Conservation (phyloP, 2,888 invertebrate genomes). For the Aphrophora alni region DNA sequence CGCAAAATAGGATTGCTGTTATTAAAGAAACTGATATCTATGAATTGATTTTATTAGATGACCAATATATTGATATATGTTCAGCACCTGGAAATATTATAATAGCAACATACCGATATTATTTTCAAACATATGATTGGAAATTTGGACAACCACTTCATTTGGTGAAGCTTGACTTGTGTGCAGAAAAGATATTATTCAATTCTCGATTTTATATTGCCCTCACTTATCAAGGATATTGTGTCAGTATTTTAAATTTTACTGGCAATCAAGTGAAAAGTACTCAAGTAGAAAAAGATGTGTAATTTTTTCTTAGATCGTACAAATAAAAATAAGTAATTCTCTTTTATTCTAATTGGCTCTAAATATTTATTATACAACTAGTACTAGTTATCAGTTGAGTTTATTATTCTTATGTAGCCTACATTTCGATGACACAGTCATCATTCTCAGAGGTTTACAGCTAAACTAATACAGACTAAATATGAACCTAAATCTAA, state of each 20-base stretch:
- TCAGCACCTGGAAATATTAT: neutral
- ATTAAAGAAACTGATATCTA: neutral
- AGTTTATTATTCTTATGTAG: no score
- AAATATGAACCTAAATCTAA: no score
- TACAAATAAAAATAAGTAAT: no score
- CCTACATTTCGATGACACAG: no score
- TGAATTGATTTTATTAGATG: neutral
- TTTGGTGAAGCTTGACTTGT: neutral
- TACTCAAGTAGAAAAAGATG: no score
- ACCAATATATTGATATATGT: neutral
- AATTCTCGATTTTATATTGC: neutral
- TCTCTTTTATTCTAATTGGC: no score
- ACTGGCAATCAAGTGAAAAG: neutral
- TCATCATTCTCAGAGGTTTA: no score
- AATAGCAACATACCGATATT: neutral
- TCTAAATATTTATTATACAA: no score
- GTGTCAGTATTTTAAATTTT: neutral
- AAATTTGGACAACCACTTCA: neutral
- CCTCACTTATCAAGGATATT: no score
- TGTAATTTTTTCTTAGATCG: no score
- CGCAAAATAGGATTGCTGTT: neutral
- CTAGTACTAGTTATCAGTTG: no score
- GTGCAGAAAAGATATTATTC: neutral
- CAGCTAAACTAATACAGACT: no score
- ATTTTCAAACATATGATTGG: neutral